Base-by-base conservation (phyloP, 2,797 vertebrate genomes). In the Phoebastria nigripes region DNA sequence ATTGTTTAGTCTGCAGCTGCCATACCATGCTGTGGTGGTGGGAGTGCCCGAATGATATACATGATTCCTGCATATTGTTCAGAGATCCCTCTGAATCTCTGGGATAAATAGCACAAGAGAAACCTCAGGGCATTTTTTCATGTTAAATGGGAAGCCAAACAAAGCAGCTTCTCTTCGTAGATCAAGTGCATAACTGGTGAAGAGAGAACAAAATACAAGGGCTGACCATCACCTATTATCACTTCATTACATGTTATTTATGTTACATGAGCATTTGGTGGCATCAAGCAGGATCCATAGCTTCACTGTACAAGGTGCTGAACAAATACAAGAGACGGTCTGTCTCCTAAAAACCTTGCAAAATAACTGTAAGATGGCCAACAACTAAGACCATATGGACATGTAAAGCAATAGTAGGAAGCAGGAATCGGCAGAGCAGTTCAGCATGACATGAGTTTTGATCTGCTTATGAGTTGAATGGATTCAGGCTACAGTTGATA, bases 401-500 rank as follows among this genome's bases (percentile, higher is more conserved):
- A 20, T 6, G 63, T 67, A 74, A 84, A 51, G 95, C 93, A 77
- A 42, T n/a, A n/a, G 76, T 2, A 69, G 65, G 42, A 49, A 42
- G 71, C 47, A 54, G 93, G 85, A 54, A 39, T 88, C 74, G 17
- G 47, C 46, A 14, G 35, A n/a, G 78, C 41, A 77, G 80, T 58
- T 90, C 87, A 59, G 82, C 87, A 17, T 61, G 92, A 78, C 84
- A 61, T 35, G 78, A 86, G 83, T 42, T 66, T 92, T 92, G 92
- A 80, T 82, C 82, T 78, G 73, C 81, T 92, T 69, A 37, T 22
- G 95, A 67, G 41, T 84, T 86, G 90, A 65, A 81, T 62, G 93
- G 94, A 94, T 95, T 95, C 96, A 67, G 91, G 90, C 83, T 88
- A 90, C 35, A 81, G 28, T 95, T 87, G 96, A 96, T 95, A 95